These are phyloP conservation scores for Carollia perspicillata DNA, from an alignment of 2,113 vertebrate species.

Conservation along the genomic window DNA sequence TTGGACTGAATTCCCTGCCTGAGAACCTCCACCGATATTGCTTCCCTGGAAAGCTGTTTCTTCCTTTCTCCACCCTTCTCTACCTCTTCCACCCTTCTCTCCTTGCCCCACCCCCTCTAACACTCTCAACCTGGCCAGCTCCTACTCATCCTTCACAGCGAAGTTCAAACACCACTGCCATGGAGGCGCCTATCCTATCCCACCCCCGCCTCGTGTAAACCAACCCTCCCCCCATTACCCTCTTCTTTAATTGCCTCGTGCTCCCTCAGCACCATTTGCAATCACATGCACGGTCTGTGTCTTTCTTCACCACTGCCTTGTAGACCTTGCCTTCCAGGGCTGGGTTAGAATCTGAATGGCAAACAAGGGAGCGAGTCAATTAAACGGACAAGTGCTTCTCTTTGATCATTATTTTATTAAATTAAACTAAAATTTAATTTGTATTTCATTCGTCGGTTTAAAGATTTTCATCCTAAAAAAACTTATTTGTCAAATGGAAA, in stretches of 20 bases:
- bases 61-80: not conserved
- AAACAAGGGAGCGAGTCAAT: not conserved
- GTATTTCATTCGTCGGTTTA: not conserved
- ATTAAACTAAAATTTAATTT: slow-evolving; percentile 18
- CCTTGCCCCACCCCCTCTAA: not conserved
- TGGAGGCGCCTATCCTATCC: not conserved
- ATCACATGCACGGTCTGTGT: not conserved
- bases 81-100: not conserved
- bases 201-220: not conserved
- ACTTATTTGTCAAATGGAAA: not conserved
- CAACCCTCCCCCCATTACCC: not conserved
- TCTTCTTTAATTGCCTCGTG: not conserved
- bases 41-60: not conserved
- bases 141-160: not conserved
- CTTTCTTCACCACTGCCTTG: not conserved
- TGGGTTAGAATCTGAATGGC: not conserved
- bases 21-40: not conserved
- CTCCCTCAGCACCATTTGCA: not conserved
- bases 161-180: not conserved
- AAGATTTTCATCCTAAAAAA: not conserved
- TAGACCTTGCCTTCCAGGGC: not conserved
- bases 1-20: not conserved
- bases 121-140: not conserved
- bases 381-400: not conserved
- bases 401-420: slow-evolving; percentile 17